Conservation (phyloP, 1,140 invertebrate genomes). For the Zaprionus inermis region DNA sequence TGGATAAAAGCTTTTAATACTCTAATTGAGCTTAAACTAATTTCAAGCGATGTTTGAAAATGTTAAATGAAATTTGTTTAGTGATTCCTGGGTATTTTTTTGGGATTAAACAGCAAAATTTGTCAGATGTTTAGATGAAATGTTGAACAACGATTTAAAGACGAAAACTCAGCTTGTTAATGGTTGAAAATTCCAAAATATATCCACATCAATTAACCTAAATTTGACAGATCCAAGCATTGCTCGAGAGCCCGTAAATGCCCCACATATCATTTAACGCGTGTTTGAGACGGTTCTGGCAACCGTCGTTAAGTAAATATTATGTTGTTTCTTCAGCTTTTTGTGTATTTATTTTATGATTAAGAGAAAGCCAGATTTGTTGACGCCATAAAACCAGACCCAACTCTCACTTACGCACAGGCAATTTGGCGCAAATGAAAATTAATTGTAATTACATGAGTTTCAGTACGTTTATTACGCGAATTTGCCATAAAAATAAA, state of each 20-base stretch:
- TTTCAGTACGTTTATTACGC: constrained; percentile 38
- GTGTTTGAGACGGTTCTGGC: not conserved
- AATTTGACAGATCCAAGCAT: not conserved
- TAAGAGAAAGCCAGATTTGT: constrained; percentile 52
- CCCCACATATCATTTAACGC: not conserved
- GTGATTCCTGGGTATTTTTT: not conserved
- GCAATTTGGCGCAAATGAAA: constrained; percentile 53
- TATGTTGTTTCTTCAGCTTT: constrained; percentile 41
- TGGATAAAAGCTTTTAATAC: not conserved
- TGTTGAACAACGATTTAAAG: no score
- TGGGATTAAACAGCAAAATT: no score
- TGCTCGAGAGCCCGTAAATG: not conserved
- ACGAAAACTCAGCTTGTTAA: no score
- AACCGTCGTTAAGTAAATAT: constrained; percentile 38
- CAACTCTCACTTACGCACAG: no score
- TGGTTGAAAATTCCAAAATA: not conserved
- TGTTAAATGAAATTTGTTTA: not conserved
- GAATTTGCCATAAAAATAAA: constrained; percentile 35
- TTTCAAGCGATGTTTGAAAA: not conserved
- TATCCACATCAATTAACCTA: not conserved
- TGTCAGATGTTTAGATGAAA: no score
- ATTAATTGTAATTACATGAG: constrained; percentile 62
- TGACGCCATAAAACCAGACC: constrained; percentile 17
- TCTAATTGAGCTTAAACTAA: not conserved
- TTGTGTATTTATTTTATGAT: constrained; percentile 55